Percentiles rank a stretch among this genome's conserved stretches.
These are phyloP conservation scores for Axis porcinus DNA, from an alignment of 2,113 vertebrate genomes.

Conservation along the genomic window DNA sequence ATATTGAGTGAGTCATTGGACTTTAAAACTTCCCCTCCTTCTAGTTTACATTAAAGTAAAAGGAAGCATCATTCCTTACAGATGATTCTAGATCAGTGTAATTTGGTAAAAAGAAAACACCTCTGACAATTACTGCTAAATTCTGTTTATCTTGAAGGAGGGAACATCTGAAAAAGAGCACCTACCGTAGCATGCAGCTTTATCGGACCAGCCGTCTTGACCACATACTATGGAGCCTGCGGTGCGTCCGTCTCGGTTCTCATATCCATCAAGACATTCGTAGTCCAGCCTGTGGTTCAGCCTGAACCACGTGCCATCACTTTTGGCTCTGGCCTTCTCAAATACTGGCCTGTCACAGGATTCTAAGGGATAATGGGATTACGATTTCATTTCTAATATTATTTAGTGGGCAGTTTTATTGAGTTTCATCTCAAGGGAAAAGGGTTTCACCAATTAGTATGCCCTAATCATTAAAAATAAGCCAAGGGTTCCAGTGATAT, in stretches of 20 bases:
- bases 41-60: neutral
- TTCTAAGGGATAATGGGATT: constrained; percentile 49
- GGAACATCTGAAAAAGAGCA: neutral
- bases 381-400: neutral
- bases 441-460: neutral
- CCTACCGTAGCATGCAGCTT: neutral
- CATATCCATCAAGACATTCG: neutral
- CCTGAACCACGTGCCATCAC: neutral
- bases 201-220: constrained; percentile 47
- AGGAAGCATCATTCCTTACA: neutral
- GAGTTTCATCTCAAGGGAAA: neutral
- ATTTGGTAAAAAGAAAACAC: neutral
- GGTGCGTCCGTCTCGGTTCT: neutral
- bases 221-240: neutral
- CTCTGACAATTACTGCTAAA: neutral
- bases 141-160: neutral
- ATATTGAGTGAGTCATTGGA: neutral
- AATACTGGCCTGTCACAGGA: constrained; percentile 33
- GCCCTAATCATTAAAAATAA: neutral
- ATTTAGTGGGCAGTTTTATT: neutral
- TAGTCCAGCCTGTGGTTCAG: neutral
- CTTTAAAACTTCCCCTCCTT: neutral
- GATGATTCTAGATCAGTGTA: neutral
- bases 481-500: neutral
- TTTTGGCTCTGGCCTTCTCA: neutral